A percentile compares a stretch with the other conserved stretches of the same genome.
Evolutionary conservation across 2,888 invertebrate species (phyloP).

Genomic region (Kuschelorhynchus macadamiae): DNA sequence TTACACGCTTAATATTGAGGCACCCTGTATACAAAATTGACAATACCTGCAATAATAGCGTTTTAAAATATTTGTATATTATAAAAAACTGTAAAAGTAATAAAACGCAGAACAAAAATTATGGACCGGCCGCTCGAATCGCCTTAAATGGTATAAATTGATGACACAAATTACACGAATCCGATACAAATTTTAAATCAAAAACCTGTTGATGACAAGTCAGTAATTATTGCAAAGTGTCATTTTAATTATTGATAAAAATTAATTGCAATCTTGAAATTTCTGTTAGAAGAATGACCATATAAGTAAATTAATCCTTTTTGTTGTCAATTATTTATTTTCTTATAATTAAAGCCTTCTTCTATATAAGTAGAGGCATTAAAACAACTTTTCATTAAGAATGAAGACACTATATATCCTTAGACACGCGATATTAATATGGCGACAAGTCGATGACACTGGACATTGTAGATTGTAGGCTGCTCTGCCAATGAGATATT

Average conservation of each 20-base stretch:
- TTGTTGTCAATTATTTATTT: slow-evolving; percentile 45
- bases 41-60: too few species aligned
- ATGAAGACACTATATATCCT: slow-evolving; percentile 63
- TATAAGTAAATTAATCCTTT: slow-evolving; percentile 37
- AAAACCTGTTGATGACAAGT: slow-evolving; percentile 8
- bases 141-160: slow-evolving; percentile 19
- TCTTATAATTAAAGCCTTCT: slow-evolving; percentile 50
- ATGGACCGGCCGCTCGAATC: slow-evolving; percentile 2
- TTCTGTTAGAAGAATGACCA: slow-evolving; percentile 41
- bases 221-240: slow-evolving; percentile 28
- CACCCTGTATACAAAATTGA: too few species aligned
- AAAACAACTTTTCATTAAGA: slow-evolving; percentile 63
- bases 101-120: not conserved
- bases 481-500: slow-evolving; percentile 66
- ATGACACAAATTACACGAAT: slow-evolving; percentile 24
- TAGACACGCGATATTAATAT: slow-evolving; percentile 67
- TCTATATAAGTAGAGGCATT: slow-evolving; percentile 60
- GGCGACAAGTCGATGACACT: slow-evolving; percentile 68
- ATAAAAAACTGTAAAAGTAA: too few species aligned
- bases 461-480: slow-evolving; percentile 67
- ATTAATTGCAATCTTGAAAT: slow-evolving; percentile 38
- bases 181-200: slow-evolving; percentile 11
- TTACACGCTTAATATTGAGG: too few species aligned
- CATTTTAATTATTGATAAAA: slow-evolving; percentile 42
- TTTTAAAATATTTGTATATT: too few species aligned